phyloP scores from a whole-genome alignment of 2,888 invertebrate species.

The Watsonalla binaria region DNA sequence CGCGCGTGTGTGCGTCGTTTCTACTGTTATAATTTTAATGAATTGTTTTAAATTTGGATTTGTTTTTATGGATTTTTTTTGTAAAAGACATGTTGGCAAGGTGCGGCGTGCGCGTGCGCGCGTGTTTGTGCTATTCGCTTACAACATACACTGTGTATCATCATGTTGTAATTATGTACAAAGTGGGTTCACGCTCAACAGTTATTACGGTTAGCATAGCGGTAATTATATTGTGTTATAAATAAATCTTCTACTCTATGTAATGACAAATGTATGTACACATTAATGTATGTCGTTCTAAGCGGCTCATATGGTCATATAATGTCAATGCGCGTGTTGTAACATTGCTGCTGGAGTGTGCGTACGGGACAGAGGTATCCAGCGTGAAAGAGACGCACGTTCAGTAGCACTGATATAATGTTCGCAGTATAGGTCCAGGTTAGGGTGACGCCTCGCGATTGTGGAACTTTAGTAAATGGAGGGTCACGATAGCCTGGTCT shows the following conservation, averaged over 20 bases:
- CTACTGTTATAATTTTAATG: constrained; percentile 7
- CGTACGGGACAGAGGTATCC: not conserved
- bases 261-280: constrained; percentile 23
- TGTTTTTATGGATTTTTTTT: constrained; percentile 22
- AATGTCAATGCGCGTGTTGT: constrained; percentile 15
- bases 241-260: constrained; percentile 36
- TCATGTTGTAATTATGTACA: constrained; percentile 73
- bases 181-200: constrained; percentile 74
- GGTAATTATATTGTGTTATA: constrained; percentile 34
- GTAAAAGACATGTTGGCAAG: constrained; percentile 42
- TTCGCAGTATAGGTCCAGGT: not conserved
- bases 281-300: constrained; percentile 45
- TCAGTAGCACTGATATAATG: constrained; percentile 2
- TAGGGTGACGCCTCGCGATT: not conserved
- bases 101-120: constrained; percentile 8
- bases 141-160: constrained; percentile 55
- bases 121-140: constrained; percentile 58
- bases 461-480: not conserved
- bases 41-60: constrained; percentile 17
- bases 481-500: constrained; percentile 13
- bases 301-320: constrained; percentile 47
- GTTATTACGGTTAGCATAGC: constrained; percentile 66
- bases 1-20: constrained; percentile 23
- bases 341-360: not conserved
- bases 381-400: not conserved